These are phyloP conservation scores for Tenrec ecaudatus DNA, from an alignment of 2,113 vertebrate species.

Conservation along the genomic window DNA sequence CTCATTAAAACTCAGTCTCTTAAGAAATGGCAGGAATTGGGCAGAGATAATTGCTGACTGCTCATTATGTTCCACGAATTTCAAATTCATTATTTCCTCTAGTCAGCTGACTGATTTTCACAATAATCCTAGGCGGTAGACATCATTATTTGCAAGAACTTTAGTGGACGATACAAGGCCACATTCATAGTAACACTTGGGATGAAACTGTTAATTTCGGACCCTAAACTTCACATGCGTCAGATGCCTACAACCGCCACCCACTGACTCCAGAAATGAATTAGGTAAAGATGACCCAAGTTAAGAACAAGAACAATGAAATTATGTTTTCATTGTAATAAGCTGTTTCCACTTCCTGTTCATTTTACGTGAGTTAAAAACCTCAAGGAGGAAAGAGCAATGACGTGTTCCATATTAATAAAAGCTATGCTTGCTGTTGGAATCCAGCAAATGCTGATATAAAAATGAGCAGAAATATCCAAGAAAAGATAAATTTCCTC, in stretches of 20 bases:
- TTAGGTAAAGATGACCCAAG: not conserved
- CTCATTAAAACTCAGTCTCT: conserved; percentile 59
- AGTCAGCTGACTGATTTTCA: conserved; percentile 55
- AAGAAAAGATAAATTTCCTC: conserved; percentile 12
- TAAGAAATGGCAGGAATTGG: not conserved
- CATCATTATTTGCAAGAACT: conserved; percentile 61
- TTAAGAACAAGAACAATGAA: conserved; percentile 24
- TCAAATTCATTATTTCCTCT: conserved; percentile 61
- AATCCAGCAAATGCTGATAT: not conserved
- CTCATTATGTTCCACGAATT: not conserved
- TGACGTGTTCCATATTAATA: conserved; percentile 23
- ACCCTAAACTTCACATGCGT: not conserved
- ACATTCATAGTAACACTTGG: conserved; percentile 55
- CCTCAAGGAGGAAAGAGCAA: conserved; percentile 45
- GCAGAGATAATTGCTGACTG: conserved; percentile 35
- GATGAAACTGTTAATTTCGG: conserved; percentile 42
- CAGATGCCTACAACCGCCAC: not conserved
- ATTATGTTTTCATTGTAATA: conserved; percentile 51
- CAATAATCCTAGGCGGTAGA: conserved; percentile 35
- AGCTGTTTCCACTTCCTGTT: conserved; percentile 39
- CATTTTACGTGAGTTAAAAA: conserved; percentile 29
- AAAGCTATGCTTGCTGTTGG: conserved; percentile 19
- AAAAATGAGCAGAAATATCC: conserved; percentile 4
- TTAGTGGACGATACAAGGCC: not conserved
- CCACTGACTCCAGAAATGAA: not conserved